Evolutionary conservation across 2,888 invertebrate genomes (phyloP), one percentile per base, ranked within the genome.

Genomic region (Tyria jacobaeae): DNA sequence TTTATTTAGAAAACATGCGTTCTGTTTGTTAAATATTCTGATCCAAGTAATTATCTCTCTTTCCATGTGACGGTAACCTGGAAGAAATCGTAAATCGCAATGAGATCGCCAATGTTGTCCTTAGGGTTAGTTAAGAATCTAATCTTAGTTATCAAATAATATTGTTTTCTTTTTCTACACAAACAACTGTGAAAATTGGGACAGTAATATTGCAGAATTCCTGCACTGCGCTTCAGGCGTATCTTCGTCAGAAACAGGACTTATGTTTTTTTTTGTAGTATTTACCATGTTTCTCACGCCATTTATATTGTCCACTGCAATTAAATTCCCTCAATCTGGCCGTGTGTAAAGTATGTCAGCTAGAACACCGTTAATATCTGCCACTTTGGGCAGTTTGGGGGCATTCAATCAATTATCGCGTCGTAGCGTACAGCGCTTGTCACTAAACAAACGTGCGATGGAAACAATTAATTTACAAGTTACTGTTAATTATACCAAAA

Each of bases 351-450:
- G 15, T 48, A 49, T 47, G 27, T 53, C 57, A 25, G 53, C 15
- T 57, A n/a, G 25, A 49, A 27, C 50, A 41, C 59, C 60, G 68
- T 61, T 61, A 56, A 37, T 39, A 49, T 58, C 25, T 51, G 58
- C 44, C 34, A 34, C 6, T 27, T 57, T 50, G 17, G 57, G 41
- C 49, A 39, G 35, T 31, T 51, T 44, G 31, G n/a, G 34, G 17
- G 25, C 51, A 44, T 31, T 31, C 31, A 34, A 66, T 71, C 61
- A 68, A 65, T 63, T 63, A 71, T 71, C 69, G 31, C 27, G 25
- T 47, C 15, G 27, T 60, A 68, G 61, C 62, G 58, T 21, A 65
- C 60, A 51, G 14, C 14, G 59, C 60, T 64, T 57, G 57, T 60
- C 62, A 53, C 17, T 37, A 35, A 25, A 17, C 35, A 1, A n/a